A percentile compares a stretch with the other conserved stretches of the same genome.
Evolutionary conservation across 2,797 vertebrate species (phyloP).

Genomic region (Vespertilio murinus): DNA sequence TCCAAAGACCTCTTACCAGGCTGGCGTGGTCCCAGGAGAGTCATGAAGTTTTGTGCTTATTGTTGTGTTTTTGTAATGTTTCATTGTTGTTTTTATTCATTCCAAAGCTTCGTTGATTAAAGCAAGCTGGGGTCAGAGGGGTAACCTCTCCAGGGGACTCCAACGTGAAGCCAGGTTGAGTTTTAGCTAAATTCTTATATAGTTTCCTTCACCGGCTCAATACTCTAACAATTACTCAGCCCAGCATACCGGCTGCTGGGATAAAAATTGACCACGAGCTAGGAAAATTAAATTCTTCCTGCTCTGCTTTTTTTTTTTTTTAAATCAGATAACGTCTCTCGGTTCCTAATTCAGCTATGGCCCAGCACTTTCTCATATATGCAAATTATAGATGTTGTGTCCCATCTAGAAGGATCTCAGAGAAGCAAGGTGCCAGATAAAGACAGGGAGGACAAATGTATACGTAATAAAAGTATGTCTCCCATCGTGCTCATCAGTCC

Average conservation of each 20-base stretch:
- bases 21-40: background rate
- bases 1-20: background rate
- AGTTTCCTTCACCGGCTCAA: background rate
- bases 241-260: background rate
- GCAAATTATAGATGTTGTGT: background rate
- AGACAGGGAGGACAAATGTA: background rate
- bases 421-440: constrained; percentile 11
- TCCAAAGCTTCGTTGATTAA: constrained; percentile 17
- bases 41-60: background rate
- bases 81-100: constrained; percentile 38
- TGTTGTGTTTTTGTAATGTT: background rate
- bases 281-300: constrained; percentile 56
- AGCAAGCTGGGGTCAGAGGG: background rate
- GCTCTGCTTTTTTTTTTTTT: constrained; percentile 19
- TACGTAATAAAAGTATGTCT: background rate
- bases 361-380: constrained; percentile 24
- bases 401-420: background rate
- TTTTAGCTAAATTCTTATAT: background rate
- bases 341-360: constrained; percentile 15
- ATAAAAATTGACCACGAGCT: constrained; percentile 41
- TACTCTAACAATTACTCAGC: background rate
- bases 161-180: background rate
- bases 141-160: background rate
- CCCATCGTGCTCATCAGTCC: background rate
- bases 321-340: constrained; percentile 31